Conservation (phyloP, 2,797 vertebrate genomes). For the Columba guinea region DNA sequence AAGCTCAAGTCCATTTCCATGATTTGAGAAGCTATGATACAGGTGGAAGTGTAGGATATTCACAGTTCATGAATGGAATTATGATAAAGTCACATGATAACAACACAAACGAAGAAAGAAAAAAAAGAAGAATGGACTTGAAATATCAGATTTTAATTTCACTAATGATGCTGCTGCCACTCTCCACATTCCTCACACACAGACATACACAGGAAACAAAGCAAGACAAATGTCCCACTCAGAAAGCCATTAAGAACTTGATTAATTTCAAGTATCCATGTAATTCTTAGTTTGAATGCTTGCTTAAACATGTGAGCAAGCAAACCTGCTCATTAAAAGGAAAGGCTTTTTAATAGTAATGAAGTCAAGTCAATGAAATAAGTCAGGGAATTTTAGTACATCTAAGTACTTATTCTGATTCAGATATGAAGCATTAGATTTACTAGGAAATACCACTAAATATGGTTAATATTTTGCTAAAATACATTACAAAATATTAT, state of each 20-base stretch:
- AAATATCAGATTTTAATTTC: neutral
- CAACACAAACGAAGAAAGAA: neutral
- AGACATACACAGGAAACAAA: neutral
- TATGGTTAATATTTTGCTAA: neutral
- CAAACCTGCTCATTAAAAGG: neutral
- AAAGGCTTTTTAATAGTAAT: neutral
- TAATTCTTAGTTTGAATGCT: neutral
- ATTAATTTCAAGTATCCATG: neutral
- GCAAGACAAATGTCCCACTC: neutral
- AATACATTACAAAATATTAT: neutral
- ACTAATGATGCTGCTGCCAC: neutral
- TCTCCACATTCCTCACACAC: neutral
- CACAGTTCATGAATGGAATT: neutral
- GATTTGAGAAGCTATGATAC: neutral
- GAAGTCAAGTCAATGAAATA: neutral
- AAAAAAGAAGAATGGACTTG: neutral
- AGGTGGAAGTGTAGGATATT: neutral
- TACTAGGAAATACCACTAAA: neutral
- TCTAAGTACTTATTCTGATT: neutral
- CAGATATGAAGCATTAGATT: neutral
- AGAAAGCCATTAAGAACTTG: neutral
- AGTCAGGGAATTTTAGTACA: neutral
- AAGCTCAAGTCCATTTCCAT: neutral
- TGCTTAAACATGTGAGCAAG: neutral
- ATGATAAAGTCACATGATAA: neutral